A percentile compares a stretch with the other conserved stretches of the same genome.
Conservation (phyloP, 53 echinoderm and acorn worm genomes). For the Paelopatides confundens region DNA sequence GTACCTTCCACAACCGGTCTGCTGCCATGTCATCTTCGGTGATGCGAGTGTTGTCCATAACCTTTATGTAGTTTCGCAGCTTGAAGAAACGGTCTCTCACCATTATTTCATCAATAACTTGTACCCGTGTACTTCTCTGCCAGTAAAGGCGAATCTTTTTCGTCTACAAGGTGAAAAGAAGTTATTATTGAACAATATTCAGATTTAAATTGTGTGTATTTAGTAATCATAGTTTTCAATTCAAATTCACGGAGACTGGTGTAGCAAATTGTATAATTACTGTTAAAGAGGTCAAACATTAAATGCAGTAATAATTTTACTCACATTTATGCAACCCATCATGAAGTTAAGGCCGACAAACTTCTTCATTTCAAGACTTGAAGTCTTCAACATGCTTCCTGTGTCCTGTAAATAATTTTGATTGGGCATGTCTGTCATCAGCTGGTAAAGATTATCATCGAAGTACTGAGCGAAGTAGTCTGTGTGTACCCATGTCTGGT, state of each 20-base stretch:
- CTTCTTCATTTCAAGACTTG: background rate
- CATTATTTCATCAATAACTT: conserved; percentile 5
- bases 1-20: conserved; percentile 11
- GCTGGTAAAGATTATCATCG: background rate
- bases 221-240: too few relatives aligned
- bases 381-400: background rate
- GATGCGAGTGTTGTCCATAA: background rate
- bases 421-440: background rate
- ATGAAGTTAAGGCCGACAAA: background rate
- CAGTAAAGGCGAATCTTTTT: conserved; percentile 9
- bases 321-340: background rate
- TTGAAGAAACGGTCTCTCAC: conserved; percentile 13
- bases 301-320: background rate
- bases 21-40: background rate
- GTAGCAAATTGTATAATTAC: too few relatives aligned
- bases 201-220: too few relatives aligned
- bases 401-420: background rate
- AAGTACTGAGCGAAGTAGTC: background rate
- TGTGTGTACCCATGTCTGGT: background rate
- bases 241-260: too few relatives aligned
- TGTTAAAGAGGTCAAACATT: too few relatives aligned
- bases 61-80: too few relatives aligned
- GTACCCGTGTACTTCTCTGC: background rate
- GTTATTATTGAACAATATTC: too few relatives aligned
- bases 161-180: background rate